A percentile compares a stretch with the other conserved stretches of the same genome.
These are phyloP conservation scores for Megaleporinus macrocephalus DNA, from an alignment of 2,113 vertebrate genomes.

Conservation along the genomic window DNA sequence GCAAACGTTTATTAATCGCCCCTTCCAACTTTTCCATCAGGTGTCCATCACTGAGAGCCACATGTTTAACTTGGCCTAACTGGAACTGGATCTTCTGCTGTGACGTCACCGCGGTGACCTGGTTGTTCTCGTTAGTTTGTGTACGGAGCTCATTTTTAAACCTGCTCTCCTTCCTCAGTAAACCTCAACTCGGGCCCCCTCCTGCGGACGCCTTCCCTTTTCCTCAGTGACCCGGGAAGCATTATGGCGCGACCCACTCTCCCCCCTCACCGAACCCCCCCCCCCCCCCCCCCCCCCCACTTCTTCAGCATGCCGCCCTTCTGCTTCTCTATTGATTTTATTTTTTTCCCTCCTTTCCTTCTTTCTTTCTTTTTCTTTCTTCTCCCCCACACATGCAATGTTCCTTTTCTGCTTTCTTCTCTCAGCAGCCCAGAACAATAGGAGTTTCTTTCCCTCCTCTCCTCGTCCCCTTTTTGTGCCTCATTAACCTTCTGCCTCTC, in stretches of 20 bases:
- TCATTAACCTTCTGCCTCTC: constrained; percentile 55
- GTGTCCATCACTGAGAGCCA: background rate
- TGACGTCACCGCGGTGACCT: too few species aligned
- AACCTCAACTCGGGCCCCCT: background rate
- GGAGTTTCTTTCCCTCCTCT: constrained; percentile 35
- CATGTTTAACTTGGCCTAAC: background rate
- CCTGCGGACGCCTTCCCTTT: background rate
- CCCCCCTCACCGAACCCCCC: too few species aligned
- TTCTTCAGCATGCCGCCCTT: constrained; percentile 50
- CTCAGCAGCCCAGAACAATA: constrained; percentile 50
- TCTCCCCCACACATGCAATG: constrained; percentile 10
- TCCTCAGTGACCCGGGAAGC: constrained; percentile 46
- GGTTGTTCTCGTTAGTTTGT: too few species aligned
- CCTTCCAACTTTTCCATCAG: background rate
- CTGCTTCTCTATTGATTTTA: constrained; percentile 55
- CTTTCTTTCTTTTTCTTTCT: constrained; percentile 10
- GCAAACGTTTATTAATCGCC: background rate
- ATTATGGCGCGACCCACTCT: constrained; percentile 43
- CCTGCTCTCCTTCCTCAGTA: background rate
- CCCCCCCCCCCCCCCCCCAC: constrained; percentile 35
- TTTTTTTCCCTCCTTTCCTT: background rate
- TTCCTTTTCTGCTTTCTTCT: constrained; percentile 25
- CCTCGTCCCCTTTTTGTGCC: constrained; percentile 37
- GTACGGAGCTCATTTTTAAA: background rate
- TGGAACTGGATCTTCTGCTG: background rate